A percentile compares a stretch with the other conserved stretches of the same genome.
Evolutionary conservation across 2,888 invertebrate genomes (phyloP).

Genomic region (Leptopilina syphax): DNA sequence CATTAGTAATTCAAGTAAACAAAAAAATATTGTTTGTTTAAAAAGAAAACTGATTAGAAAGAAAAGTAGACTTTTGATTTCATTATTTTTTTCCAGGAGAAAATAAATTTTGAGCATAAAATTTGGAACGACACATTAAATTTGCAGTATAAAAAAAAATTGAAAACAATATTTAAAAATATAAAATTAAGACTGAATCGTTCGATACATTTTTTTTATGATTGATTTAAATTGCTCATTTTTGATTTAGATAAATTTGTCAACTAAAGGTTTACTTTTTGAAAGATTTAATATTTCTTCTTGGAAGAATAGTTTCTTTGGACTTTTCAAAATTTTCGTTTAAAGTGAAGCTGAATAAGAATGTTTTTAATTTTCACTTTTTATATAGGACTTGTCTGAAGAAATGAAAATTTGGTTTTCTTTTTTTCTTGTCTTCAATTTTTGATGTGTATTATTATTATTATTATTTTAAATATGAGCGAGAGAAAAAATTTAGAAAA

Average conservation of each 20-base stretch:
- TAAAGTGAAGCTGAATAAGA: not conserved
- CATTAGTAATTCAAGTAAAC: not conserved
- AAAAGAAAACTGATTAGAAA: not conserved
- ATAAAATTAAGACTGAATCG: too few relatives aligned
- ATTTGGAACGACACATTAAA: too few relatives aligned
- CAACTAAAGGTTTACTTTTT: too few relatives aligned
- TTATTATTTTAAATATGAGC: not conserved
- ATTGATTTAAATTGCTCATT: too few relatives aligned
- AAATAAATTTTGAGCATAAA: not conserved
- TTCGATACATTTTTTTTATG: too few relatives aligned
- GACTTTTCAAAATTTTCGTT: not conserved
- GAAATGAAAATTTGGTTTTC: not conserved
- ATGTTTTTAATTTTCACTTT: constrained; percentile 7
- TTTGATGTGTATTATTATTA: not conserved
- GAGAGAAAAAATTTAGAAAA: not conserved
- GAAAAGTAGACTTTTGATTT: not conserved
- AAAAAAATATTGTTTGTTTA: not conserved
- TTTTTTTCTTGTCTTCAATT: not conserved
- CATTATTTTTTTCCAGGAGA: not conserved
- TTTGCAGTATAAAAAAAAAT: too few relatives aligned
- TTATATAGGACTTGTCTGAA: not conserved
- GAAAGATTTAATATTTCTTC: too few relatives aligned
- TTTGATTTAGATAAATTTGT: too few relatives aligned
- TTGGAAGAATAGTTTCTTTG: not conserved
- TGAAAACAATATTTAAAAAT: too few relatives aligned